Evolutionary conservation across 23 tunicate species (phyloP).

Genomic region (Diplosoma virens): DNA sequence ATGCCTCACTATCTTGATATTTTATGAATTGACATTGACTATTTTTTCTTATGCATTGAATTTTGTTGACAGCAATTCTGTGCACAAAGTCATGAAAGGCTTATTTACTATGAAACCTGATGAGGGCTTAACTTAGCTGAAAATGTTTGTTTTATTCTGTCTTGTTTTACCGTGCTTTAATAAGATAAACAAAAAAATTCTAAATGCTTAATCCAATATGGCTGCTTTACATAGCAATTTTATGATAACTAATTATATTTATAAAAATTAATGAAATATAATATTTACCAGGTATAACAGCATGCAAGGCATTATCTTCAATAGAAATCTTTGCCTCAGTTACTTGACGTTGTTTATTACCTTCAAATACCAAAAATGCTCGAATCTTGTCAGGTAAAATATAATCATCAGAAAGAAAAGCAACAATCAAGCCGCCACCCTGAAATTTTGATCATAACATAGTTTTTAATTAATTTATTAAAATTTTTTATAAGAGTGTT

Average conservation of each 20-base stretch:
- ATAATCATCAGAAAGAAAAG: conserved; percentile 61
- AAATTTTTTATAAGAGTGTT: background rate
- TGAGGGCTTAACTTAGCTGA: no score
- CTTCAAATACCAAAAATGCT: conserved; percentile 76
- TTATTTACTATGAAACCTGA: no score
- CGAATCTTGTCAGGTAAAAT: conserved; percentile 57
- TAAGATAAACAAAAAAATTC: no score
- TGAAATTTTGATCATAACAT: conserved; percentile 3
- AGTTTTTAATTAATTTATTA: background rate
- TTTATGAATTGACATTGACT: no score
- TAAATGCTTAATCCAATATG: no score
- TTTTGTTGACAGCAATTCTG: no score
- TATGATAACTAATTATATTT: background rate
- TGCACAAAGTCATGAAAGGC: no score
- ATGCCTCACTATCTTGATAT: no score
- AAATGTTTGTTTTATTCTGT: no score
- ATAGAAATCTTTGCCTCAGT: conserved; percentile 67
- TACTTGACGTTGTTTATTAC: conserved; percentile 64
- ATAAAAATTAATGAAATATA: background rate
- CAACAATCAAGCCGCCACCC: conserved; percentile 90
- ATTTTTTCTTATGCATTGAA: no score
- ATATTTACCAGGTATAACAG: conserved; percentile 74
- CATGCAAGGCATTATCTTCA: conserved; percentile 69
- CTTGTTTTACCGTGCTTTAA: no score
- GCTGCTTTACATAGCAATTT: no score